These are phyloP conservation scores for Ferrisia virgata DNA, from an alignment of 2,888 invertebrate species.

Conservation along the genomic window DNA sequence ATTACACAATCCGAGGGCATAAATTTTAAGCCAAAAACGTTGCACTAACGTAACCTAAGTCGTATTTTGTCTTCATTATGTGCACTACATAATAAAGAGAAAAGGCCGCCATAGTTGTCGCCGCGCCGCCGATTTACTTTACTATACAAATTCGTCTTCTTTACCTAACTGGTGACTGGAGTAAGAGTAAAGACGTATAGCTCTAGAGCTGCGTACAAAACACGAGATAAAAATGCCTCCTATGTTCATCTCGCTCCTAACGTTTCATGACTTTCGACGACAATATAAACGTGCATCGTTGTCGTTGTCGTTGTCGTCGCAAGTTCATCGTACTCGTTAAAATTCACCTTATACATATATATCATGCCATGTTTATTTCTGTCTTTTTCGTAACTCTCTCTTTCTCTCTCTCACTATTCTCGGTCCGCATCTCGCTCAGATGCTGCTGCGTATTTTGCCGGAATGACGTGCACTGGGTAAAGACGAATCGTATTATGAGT, in stretches of 20 bases:
- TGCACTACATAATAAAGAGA: not conserved
- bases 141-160: not conserved
- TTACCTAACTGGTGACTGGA: not conserved
- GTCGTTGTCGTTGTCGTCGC: not conserved
- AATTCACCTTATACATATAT: not conserved
- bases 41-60: not conserved
- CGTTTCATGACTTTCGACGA: not conserved
- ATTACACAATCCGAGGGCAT: constrained; percentile 1
- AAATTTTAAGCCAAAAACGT: constrained; percentile 6
- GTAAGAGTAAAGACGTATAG: too few relatives aligned
- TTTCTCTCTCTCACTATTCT: not conserved
- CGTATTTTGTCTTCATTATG: not conserved
- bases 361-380: not conserved
- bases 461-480: too few relatives aligned
- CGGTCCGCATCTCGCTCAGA: not conserved
- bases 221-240: not conserved
- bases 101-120: not conserved
- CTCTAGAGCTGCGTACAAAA: not conserved
- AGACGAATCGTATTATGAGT: too few relatives aligned
- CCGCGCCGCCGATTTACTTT: not conserved
- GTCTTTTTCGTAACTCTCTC: not conserved
- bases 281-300: not conserved
- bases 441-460: not conserved
- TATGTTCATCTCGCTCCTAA: not conserved
- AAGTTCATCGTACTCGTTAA: not conserved